phyloP scores from a whole-genome alignment of 2,797 vertebrate species.

The Myotis daubentonii region DNA sequence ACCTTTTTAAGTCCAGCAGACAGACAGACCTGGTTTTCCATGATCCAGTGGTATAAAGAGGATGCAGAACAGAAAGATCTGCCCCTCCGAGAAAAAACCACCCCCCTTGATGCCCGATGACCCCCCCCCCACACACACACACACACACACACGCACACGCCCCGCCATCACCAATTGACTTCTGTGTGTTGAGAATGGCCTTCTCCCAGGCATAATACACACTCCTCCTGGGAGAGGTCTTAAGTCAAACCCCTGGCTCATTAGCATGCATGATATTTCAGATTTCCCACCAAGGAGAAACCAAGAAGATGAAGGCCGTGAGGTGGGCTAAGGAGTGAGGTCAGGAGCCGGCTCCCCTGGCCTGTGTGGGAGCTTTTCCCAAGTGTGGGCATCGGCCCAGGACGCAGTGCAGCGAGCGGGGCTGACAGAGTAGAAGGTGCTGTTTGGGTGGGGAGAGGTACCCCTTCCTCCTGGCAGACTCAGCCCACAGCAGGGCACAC shows the following conservation, averaged over 20 bases:
- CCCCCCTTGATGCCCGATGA: neutral
- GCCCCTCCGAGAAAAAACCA: neutral
- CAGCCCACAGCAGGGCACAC: neutral
- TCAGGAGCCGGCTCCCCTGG: neutral
- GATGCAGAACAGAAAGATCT: neutral
- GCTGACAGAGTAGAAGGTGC: too few species aligned
- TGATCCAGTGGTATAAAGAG: neutral
- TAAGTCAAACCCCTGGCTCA: neutral
- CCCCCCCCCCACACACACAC: too few species aligned
- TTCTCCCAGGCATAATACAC: neutral
- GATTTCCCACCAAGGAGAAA: conserved; percentile 18
- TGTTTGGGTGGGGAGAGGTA: accelerated
- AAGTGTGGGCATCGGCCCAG: neutral
- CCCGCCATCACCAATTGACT: neutral
- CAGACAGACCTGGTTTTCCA: neutral
- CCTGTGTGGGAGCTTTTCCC: neutral
- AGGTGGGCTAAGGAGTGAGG: neutral
- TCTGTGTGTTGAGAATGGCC: neutral
- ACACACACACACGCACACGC: too few species aligned
- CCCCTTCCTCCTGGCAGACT: neutral
- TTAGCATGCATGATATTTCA: neutral
- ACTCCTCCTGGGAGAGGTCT: neutral
- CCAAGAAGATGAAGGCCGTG: neutral
- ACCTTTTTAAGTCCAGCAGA: neutral
- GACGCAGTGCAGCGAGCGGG: neutral